Evolutionary conservation across 2,113 vertebrate genomes (phyloP).

Genomic region (Tachuris rubrigastra): DNA sequence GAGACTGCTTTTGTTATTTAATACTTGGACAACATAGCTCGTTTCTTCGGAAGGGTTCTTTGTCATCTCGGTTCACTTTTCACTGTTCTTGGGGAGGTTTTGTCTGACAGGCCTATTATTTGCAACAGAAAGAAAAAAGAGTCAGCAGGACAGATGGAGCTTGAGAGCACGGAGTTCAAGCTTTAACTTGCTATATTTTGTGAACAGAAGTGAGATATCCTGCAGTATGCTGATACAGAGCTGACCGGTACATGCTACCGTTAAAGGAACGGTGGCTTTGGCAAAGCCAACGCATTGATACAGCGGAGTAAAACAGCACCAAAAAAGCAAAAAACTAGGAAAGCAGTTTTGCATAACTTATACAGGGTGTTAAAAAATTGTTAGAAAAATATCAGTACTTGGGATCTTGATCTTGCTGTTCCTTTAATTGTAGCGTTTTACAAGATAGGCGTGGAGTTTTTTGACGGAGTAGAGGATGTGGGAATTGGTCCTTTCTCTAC

Average conservation of each 20-base stretch:
- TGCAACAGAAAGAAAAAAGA: not conserved
- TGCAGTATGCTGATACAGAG: not conserved
- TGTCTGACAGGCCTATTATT: not conserved
- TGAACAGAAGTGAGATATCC: not conserved
- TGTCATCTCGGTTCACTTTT: not conserved
- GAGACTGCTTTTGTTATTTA: not conserved
- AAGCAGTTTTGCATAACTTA: not conserved
- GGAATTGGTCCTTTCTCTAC: not conserved
- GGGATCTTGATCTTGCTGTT: not conserved
- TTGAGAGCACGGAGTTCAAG: not conserved
- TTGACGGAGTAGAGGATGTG: accelerated
- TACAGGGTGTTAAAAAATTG: not conserved
- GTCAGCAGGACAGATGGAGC: not conserved
- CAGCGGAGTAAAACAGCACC: not conserved
- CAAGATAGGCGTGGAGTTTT: accelerated
- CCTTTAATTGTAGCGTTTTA: not conserved
- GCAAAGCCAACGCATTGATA: not conserved
- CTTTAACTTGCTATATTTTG: not conserved
- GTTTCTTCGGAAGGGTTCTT: not conserved
- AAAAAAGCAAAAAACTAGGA: not conserved
- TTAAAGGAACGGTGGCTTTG: not conserved
- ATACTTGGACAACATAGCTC: not conserved
- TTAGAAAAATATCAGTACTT: not conserved
- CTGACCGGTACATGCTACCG: not conserved
- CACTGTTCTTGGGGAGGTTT: not conserved